Base-by-base conservation (phyloP, 2,113 vertebrate genomes). In the Micronycteris hirsuta region DNA sequence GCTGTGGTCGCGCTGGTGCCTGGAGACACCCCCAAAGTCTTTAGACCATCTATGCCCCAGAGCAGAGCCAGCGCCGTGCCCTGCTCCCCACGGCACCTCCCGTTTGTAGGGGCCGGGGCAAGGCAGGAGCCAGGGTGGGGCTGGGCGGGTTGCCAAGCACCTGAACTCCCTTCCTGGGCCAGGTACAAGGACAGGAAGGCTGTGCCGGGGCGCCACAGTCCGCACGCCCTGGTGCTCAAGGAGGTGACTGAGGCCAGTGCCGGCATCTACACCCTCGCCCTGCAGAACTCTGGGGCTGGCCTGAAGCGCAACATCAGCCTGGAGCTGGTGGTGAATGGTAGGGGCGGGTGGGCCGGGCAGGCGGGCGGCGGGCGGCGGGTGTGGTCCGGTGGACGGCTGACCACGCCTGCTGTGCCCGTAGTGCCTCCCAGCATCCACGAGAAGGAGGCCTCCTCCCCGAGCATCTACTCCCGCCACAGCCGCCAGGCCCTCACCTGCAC, bases 381-480 rank as follows among this genome's bases (percentile, higher is more conserved):
- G 10, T 6, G 4, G 16, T 3, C 45, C 2, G 2, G 33, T 2
- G 16, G 28, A 68, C 22, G 6, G 31, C 82, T 96, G 88, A 97
- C 38, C 2, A 20, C 3, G 8, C 90, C 78, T 92, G 2, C 95
- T 97, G 31, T 94, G 85, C 78, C 97, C 97, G 87, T 96, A 99
- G 99, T 99, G 86, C 99, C 99, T 63, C 99, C 99, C 0, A 99
- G 98, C 97, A 99, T 99, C 97, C 99, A 99, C 6, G 99, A 99
- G 98, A 99, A 99, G 96, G 99, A 99, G 97, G 98, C 99, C 16
- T 99, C 99, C 31, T 98, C 99, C 14, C 99, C 99, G 0, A 99
- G 99, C 96, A 99, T 99, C 67, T 99, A 99, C 95, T 99, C 99
- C 74, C 98, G 98, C 56, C 99, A 99, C 86, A 99, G 99, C 94